A percentile compares a stretch with the other conserved stretches of the same genome.
phyloP scores from a whole-genome alignment of 2,113 vertebrate species.

The Chloropsis hardwickii region DNA sequence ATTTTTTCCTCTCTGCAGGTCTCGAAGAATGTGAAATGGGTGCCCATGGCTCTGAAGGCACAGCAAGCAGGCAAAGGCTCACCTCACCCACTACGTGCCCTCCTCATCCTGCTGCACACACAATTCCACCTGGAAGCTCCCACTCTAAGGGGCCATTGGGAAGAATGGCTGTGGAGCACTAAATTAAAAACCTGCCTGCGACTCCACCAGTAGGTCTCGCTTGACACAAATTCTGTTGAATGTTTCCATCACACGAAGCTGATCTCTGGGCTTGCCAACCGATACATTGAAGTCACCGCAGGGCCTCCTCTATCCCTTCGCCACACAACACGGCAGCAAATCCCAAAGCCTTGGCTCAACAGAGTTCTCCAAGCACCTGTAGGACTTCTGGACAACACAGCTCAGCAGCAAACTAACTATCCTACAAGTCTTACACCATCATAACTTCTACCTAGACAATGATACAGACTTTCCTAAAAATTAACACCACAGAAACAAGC shows the following conservation, averaged over 20 bases:
- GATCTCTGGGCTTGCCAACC: accelerated
- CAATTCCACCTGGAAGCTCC: accelerated
- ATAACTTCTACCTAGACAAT: background rate
- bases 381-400: no score
- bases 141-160: accelerated
- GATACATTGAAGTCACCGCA: accelerated
- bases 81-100: background rate
- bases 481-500: background rate
- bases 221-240: background rate
- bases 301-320: background rate
- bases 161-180: accelerated
- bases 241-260: accelerated
- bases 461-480: accelerated
- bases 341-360: background rate
- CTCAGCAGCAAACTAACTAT: background rate
- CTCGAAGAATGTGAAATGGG: background rate
- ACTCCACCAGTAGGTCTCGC: accelerated
- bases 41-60: background rate
- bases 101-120: accelerated
- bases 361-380: accelerated
- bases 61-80: background rate
- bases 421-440: background rate
- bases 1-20: background rate
- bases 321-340: accelerated
- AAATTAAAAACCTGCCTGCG: accelerated